Evolutionary conservation across 2,113 vertebrate genomes (phyloP).

Genomic region (Chloropsis cyanopogon): DNA sequence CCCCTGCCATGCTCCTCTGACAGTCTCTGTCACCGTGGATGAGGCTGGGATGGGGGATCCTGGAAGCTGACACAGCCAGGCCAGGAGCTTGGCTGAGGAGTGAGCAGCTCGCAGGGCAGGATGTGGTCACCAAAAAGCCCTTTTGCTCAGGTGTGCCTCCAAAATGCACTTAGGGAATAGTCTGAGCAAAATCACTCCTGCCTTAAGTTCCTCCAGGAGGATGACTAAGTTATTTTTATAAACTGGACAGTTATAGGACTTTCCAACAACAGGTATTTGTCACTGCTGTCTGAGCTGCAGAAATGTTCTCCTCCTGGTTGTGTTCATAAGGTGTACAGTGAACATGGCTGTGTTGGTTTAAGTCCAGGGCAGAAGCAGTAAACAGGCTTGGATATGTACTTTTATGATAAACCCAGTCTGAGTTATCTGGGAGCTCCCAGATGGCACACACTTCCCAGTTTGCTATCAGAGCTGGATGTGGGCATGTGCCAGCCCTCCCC

Average conservation of each 20-base stretch:
- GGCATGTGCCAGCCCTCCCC: background rate
- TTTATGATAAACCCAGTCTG: background rate
- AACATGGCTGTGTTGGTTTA: background rate
- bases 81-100: background rate
- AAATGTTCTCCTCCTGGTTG: background rate
- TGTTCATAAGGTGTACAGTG: background rate
- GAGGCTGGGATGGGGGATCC: fast-evolving
- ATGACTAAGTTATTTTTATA: background rate
- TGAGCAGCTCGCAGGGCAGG: background rate
- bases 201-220: background rate
- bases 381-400: background rate
- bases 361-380: background rate
- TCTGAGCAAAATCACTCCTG: background rate
- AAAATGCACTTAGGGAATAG: background rate
- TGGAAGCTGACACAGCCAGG: background rate
- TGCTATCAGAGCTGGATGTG: background rate
- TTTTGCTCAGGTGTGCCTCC: background rate
- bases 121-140: background rate
- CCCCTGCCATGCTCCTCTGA: background rate
- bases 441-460: background rate
- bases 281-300: background rate
- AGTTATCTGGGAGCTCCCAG: background rate
- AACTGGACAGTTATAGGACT: no score
- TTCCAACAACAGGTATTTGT: no score
- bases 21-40: background rate